Percentiles rank a stretch among this genome's conserved stretches.
Evolutionary conservation across 2,888 invertebrate species (phyloP).

Genomic region (Cephus spinipes): DNA sequence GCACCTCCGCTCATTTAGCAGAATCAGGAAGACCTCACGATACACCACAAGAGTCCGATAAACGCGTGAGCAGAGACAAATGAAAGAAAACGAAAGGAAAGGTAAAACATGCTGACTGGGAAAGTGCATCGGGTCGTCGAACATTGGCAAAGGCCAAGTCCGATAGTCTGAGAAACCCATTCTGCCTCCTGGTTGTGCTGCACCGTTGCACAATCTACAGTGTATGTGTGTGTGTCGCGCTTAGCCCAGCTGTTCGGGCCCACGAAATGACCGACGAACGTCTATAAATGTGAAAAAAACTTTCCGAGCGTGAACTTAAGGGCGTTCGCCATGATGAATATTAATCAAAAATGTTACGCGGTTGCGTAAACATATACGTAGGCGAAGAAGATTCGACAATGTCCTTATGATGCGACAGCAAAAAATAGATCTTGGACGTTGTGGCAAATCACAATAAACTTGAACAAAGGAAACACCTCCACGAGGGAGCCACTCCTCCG

Average conservation of each 20-base stretch:
- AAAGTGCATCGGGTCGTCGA: slow-evolving; percentile 1
- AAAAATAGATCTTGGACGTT: slow-evolving; percentile 31
- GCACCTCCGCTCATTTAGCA: slow-evolving; percentile 1
- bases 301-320: not conserved
- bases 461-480: slow-evolving; percentile 25
- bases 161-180: slow-evolving; percentile 42
- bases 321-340: not conserved
- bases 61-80: slow-evolving; percentile 24
- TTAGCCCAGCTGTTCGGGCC: slow-evolving; percentile 49
- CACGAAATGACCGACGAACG: slow-evolving; percentile 27
- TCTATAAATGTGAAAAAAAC: slow-evolving; percentile 11
- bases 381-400: slow-evolving; percentile 17
- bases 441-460: slow-evolving; percentile 23
- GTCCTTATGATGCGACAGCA: slow-evolving; percentile 14
- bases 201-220: slow-evolving; percentile 45
- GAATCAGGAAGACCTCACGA: not conserved
- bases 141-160: slow-evolving; percentile 34
- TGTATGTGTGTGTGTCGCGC: no score
- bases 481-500: slow-evolving; percentile 10
- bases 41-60: slow-evolving; percentile 1
- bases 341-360: slow-evolving; percentile 26
- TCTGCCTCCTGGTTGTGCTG: slow-evolving; percentile 39
- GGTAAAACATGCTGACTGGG: slow-evolving; percentile 3
- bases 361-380: slow-evolving; percentile 35
- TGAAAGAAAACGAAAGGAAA: slow-evolving; percentile 22